Evolutionary conservation across 2,888 invertebrate genomes (phyloP).

Genomic region (Ernsta delagoae): DNA sequence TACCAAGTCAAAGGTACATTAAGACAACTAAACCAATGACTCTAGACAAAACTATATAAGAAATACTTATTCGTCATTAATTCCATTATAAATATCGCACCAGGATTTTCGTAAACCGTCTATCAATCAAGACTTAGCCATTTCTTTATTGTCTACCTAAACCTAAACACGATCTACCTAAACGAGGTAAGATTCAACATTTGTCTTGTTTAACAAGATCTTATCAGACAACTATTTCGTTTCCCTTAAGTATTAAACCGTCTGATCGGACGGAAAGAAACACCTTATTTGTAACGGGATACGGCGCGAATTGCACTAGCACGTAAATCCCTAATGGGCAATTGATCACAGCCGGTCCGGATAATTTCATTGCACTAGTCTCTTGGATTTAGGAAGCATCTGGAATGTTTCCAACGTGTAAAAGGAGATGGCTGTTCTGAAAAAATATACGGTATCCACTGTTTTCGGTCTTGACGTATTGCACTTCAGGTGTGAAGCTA

Average conservation of each 20-base stretch:
- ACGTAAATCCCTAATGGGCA: conserved; percentile 22
- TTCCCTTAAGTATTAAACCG: conserved; percentile 22
- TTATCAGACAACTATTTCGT: conserved; percentile 20
- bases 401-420: conserved; percentile 31
- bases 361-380: conserved; percentile 30
- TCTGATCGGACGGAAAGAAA: conserved; percentile 6
- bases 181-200: conserved; percentile 4
- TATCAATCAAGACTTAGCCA: neutral
- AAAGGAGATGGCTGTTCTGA: conserved; percentile 12
- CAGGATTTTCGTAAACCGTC: no score
- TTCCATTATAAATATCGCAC: no score
- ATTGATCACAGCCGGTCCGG: conserved; percentile 35
- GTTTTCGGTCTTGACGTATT: neutral
- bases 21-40: no score
- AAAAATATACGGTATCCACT: neutral
- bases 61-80: no score
- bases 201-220: conserved; percentile 21
- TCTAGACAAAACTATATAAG: no score
- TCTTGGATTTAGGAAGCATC: conserved; percentile 31
- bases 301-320: conserved; percentile 15
- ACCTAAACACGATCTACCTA: conserved; percentile 11
- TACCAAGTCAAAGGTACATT: no score
- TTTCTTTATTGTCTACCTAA: neutral
- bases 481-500: neutral
- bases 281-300: conserved; percentile 14